Evolutionary conservation across 1,140 invertebrate genomes (phyloP), one percentile per base, ranked within the genome.

Genomic region (Sycobia sp.): DNA sequence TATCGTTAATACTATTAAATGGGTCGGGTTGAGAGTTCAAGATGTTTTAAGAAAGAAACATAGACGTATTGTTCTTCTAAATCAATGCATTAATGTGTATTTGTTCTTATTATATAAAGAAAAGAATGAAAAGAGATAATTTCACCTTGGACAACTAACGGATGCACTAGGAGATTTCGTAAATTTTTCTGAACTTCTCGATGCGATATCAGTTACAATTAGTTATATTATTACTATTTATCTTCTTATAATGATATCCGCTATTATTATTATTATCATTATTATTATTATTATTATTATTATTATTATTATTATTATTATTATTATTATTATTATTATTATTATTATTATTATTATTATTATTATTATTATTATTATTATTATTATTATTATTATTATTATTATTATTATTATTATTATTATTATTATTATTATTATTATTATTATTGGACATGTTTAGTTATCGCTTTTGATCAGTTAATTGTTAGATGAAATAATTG

Each of bases 191-290:
- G n/a, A n/a, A n/a, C n/a, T n/a, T n/a, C n/a, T n/a, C n/a, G n/a
- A n/a, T n/a, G n/a, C n/a, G n/a, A 68, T 68, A 73, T 72, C 72
- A 76, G 67, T 72, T 76, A 74, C 65, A 49, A 70, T 77, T 72
- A 73, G 65, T 76, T 72, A 69, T 47, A 60, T 64, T 70, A 72
- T 72, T 71, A 66, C 63, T 69, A 70, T 65, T 70, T 70, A 65
- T 69, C 69, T 67, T 67, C 68, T 66, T 68, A 55, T 67, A 53
- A 57, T 68, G 68, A 51, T 51, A 49, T 27, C 11, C 22, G 14
- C n/a, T 49, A 27, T 49, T 49, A 54, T 55, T 69, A 70, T 66
- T 68, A 69, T 66, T 68, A 56, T 66, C 49, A 71, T 74, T 70
- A 57, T 64, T 69, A 69, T 63, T 68, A 71, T n/a, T n/a, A n/a